Percentiles rank a stretch among this genome's conserved stretches.
Conservation (phyloP, 2,113 vertebrate species). For the Natator depressus region DNA sequence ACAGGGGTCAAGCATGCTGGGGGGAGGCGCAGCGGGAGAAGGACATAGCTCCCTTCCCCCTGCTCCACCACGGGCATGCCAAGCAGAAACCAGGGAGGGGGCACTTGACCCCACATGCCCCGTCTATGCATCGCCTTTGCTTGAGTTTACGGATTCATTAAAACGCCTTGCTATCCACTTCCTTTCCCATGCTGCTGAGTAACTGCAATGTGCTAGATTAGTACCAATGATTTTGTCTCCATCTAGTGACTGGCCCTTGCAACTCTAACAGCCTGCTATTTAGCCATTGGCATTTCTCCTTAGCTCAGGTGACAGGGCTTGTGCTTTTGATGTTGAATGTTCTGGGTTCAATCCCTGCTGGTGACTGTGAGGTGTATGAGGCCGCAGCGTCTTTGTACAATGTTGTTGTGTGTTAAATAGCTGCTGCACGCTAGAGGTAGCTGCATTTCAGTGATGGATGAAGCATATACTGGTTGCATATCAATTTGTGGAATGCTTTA, state of each 20-base stretch:
- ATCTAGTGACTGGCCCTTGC: background rate
- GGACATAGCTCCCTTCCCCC: no score
- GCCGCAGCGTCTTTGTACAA: background rate
- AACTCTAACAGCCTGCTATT: background rate
- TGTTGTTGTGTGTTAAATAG: no score
- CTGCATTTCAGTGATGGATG: background rate
- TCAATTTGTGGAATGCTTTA: background rate
- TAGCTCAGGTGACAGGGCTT: background rate
- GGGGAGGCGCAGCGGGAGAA: no score
- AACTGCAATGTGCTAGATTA: background rate
- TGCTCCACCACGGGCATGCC: no score
- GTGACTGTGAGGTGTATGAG: background rate
- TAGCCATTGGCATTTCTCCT: no score
- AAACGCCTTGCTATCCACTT: no score
- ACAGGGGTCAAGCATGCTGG: no score
- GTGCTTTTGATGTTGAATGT: background rate
- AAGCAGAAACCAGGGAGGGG: no score
- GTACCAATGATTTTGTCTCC: background rate
- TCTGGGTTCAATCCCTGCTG: background rate
- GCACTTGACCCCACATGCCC: no score
- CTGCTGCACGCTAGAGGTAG: background rate
- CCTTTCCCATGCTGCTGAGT: no score
- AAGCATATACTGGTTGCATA: background rate
- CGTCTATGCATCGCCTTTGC: no score
- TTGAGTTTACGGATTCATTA: no score